A percentile compares a stretch with the other conserved stretches of the same genome.
phyloP scores from a whole-genome alignment of 2,888 invertebrate genomes.

The Synanthedon tipuliformis region DNA sequence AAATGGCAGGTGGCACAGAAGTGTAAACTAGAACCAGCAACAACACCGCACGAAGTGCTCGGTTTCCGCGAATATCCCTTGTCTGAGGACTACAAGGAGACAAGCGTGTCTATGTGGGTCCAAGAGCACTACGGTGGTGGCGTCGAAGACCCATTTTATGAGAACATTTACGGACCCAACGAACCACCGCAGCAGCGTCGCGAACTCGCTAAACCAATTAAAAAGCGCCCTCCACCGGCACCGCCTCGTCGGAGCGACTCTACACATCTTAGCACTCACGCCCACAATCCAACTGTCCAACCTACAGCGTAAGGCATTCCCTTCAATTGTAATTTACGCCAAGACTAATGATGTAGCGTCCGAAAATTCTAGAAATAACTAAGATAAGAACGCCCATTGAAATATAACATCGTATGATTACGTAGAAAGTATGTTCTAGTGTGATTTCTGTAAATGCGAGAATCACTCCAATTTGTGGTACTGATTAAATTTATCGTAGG shows the following conservation, averaged over 20 bases:
- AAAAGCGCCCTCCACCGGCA: constrained; percentile 86
- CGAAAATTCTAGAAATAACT: neutral
- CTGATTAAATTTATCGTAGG: neutral
- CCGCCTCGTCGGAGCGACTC: constrained; percentile 91
- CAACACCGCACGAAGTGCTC: constrained; percentile 90
- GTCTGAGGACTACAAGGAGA: constrained; percentile 79
- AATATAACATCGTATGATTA: too few species aligned
- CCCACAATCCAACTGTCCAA: constrained; percentile 27
- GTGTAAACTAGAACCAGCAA: constrained; percentile 87
- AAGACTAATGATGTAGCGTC: neutral
- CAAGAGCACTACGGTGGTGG: constrained; percentile 84
- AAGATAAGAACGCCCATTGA: neutral
- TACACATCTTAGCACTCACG: constrained; percentile 77
- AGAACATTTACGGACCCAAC: constrained; percentile 71
- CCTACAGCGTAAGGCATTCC: constrained; percentile 31
- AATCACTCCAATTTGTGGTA: neutral
- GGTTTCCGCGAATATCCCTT: constrained; percentile 87
- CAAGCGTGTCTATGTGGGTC: constrained; percentile 91
- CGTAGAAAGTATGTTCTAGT: too few species aligned
- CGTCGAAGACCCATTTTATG: constrained; percentile 75
- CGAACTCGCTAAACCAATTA: constrained; percentile 54
- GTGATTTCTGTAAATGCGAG: too few species aligned
- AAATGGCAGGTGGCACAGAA: constrained; percentile 95
- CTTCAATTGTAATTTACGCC: neutral
- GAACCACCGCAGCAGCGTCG: constrained; percentile 33